Evolutionary conservation across 2,113 vertebrate genomes (phyloP).

Genomic region (Puffinus mauretanicus): DNA sequence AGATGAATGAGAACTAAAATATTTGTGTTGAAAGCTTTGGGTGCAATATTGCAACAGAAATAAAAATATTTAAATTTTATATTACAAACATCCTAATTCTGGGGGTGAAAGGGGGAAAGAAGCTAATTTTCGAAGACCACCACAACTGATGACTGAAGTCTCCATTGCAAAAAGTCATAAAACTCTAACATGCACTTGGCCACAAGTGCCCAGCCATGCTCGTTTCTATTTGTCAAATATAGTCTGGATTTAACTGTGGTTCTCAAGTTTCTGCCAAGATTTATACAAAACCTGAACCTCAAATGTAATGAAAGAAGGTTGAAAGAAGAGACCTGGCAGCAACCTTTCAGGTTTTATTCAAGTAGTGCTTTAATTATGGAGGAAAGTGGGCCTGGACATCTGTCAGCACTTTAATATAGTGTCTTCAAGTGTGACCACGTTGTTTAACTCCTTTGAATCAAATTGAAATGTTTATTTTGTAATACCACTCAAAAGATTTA

Average conservation of each 20-base stretch:
- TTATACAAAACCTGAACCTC: constrained; percentile 63
- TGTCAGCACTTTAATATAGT: constrained; percentile 78
- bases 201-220: neutral
- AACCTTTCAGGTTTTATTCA: constrained; percentile 66
- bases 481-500: neutral
- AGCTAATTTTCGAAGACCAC: neutral
- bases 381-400: constrained; percentile 67
- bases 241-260: neutral
- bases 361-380: constrained; percentile 60
- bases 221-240: neutral
- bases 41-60: neutral
- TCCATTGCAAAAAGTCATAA: neutral
- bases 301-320: constrained; percentile 79
- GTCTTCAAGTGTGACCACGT: constrained; percentile 16
- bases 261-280: constrained; percentile 74
- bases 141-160: neutral
- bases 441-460: constrained; percentile 43
- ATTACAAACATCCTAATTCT: neutral
- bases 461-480: constrained; percentile 8
- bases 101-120: neutral
- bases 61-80: neutral
- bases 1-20: neutral
- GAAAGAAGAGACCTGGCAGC: constrained; percentile 83
- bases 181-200: neutral
- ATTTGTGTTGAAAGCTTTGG: neutral